Percentiles rank a stretch among this genome's conserved stretches.
Conservation (phyloP, 2,113 vertebrate genomes). For the Daboia siamensis region DNA sequence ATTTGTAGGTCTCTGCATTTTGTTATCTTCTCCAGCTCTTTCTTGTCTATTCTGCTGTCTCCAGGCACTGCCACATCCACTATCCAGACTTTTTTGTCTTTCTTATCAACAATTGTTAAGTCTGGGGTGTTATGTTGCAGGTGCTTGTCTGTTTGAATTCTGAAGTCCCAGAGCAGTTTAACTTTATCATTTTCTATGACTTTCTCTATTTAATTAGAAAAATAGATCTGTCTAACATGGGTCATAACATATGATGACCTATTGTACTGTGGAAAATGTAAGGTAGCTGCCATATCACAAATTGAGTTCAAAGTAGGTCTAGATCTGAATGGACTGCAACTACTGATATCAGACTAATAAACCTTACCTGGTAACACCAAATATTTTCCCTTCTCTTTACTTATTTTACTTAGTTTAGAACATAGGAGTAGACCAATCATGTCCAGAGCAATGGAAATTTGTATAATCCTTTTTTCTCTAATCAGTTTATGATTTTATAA, state of each 20-base stretch:
- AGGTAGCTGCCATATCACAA: not conserved
- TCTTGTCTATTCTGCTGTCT: no score
- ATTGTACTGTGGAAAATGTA: not conserved
- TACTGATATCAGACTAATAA: not conserved
- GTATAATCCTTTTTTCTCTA: not conserved
- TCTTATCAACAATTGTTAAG: no score
- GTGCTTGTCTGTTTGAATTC: no score
- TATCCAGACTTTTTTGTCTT: no score
- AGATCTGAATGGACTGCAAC: no score
- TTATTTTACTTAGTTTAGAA: not conserved
- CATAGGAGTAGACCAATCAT: not conserved
- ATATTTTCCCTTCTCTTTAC: not conserved
- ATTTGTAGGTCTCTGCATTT: no score
- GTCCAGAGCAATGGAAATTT: not conserved
- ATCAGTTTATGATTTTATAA: not conserved
- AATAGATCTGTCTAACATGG: not conserved
- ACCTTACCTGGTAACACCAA: not conserved
- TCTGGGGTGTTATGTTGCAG: no score
- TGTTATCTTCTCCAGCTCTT: no score
- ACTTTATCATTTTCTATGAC: no score
- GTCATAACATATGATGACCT: not conserved
- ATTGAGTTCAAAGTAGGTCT: not conserved
- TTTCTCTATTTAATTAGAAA: not conserved
- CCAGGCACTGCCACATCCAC: no score
- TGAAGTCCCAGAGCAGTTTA: no score